Percentiles rank a stretch among this genome's conserved stretches.
These are phyloP conservation scores for Orussus abietinus DNA, from an alignment of 1,140 invertebrate species.

Conservation along the genomic window DNA sequence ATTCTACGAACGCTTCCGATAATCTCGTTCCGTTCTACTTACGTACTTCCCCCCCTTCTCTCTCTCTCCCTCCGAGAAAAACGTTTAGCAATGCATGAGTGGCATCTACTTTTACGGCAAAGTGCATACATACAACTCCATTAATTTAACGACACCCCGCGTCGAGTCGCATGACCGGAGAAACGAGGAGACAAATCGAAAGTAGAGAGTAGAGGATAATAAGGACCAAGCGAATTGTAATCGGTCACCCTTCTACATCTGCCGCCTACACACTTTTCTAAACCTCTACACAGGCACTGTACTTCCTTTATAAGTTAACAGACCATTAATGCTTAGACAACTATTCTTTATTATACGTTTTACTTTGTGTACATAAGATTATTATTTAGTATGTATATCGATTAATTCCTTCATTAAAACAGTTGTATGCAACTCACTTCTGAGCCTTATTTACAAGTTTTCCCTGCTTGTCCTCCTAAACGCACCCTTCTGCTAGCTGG, in stretches of 20 bases:
- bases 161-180: not conserved
- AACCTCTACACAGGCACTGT: no score
- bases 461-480: conserved; percentile 37
- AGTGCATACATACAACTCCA: not conserved
- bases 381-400: conserved; percentile 49
- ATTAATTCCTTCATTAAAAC: conserved; percentile 47
- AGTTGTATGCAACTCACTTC: conserved; percentile 45
- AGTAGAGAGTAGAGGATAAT: not conserved
- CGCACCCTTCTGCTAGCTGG: conserved; percentile 21
- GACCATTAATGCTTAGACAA: conserved; percentile 23
- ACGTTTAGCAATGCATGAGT: conserved; percentile 1
- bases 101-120: not conserved
- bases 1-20: no score
- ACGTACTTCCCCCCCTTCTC: no score
- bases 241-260: not conserved
- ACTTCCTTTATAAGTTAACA: conserved; percentile 26
- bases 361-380: conserved; percentile 47
- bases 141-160: not conserved
- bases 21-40: not conserved
- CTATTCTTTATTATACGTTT: conserved; percentile 33
- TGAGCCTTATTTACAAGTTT: conserved; percentile 45
- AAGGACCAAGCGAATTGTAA: not conserved
- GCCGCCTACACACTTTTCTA: no score
- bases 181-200: no score
- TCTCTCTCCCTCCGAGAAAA: no score